Percentiles rank a stretch among this genome's conserved stretches.
Conservation (phyloP, 2,113 vertebrate species). For the Rissa tridactyla region DNA sequence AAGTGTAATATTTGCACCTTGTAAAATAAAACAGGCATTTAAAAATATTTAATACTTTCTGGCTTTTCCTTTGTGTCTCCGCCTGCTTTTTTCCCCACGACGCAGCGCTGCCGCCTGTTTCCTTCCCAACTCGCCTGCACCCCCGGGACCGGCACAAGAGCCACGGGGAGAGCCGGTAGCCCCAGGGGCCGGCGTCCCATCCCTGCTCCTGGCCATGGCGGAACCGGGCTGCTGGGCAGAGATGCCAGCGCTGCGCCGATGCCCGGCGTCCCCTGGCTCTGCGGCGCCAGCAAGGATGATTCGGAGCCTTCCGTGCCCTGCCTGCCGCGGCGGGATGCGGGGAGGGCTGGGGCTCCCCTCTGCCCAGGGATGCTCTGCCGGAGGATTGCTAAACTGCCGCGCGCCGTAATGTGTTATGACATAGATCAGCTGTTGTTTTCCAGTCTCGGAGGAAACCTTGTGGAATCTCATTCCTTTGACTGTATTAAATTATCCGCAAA, state of each 20-base stretch:
- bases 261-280: neutral
- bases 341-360: neutral
- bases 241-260: neutral
- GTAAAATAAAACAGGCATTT: constrained; percentile 35
- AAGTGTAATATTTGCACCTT: constrained; percentile 45
- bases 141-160: neutral
- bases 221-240: fast-evolving
- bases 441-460: constrained; percentile 65
- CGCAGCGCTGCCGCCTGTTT: neutral
- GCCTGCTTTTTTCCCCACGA: neutral
- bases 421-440: constrained; percentile 67
- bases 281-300: fast-evolving
- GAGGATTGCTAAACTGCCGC: neutral
- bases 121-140: neutral
- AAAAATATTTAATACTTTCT: neutral
- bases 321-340: neutral
- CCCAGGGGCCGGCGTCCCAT: neutral
- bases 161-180: neutral
- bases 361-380: neutral
- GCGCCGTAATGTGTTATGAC: constrained; percentile 10
- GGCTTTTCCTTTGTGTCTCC: neutral
- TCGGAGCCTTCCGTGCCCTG: neutral
- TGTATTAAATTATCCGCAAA: constrained; percentile 63
- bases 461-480: constrained; percentile 61
- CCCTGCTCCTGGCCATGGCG: neutral